Evolutionary conservation across 2,888 invertebrate species (phyloP), one percentile per base, ranked within the genome.

Genomic region (Melinopterus prodromus): DNA sequence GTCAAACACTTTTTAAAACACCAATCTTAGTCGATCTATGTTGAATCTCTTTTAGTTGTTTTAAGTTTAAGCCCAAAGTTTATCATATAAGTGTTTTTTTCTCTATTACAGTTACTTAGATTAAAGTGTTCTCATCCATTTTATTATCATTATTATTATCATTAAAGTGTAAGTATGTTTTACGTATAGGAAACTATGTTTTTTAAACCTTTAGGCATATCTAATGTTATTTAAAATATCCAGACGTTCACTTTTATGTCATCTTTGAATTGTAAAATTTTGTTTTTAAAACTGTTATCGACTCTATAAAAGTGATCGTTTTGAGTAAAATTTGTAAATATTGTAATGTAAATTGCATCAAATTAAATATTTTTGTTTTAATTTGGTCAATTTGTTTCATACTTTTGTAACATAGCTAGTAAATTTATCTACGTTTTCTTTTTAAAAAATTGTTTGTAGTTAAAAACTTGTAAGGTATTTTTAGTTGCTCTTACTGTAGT

Each of bases 31-130:
- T 26, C 35, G 15, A 14, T 74, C n/a, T 36, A 74, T 37, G 36
- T 74, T 70, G 36, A 76, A 76, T 69, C 72, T 53, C 15, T 74
- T 78, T 72, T 75, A 77, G 26, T 78, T 71, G 74, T 76, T 78
- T 78, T 80, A 80, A 80, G 80, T 80, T 78, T 80, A 79, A 79
- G 79, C 74, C 81, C 81, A 81, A 81, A 81, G 81, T 79, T 80
- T 81, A 81, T 77, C 77, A 77, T 81, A 74, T 78, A 81, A 79
- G 78, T 75, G 75, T 75, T 81, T 77, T 79, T 69, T 77, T 70
- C 69, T 72, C 37, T 75, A 35, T 69, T 79, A 79, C 71, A 74
- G 69, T 79, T 72, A 80, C 35, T 53, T 70, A 78, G 36, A 37
- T 74, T 36, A 35, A 36, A 36, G 26, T 74, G 74, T 74, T 74